These are phyloP conservation scores for Limnephilus lunatus DNA, from an alignment of 2,888 invertebrate species.

Conservation along the genomic window DNA sequence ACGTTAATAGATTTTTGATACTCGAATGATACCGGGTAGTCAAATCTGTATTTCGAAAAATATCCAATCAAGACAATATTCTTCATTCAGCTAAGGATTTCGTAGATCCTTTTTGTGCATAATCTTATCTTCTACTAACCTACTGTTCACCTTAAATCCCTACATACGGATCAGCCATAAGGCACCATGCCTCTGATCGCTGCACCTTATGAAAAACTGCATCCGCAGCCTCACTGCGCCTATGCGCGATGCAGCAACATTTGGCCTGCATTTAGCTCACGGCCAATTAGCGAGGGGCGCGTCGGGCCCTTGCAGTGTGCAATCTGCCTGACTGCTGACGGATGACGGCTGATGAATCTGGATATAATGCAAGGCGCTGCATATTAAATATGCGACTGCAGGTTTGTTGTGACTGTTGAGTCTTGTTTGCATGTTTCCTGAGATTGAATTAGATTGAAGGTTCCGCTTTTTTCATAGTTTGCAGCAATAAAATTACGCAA, in stretches of 20 bases:
- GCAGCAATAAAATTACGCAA: neutral
- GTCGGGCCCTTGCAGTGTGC: slow-evolving; percentile 46
- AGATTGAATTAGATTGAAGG: neutral
- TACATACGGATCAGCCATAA: slow-evolving; percentile 44
- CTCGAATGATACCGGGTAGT: too few relatives aligned
- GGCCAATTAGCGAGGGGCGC: slow-evolving; percentile 64
- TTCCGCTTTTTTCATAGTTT: neutral
- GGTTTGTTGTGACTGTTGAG: slow-evolving; percentile 47
- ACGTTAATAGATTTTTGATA: too few relatives aligned
- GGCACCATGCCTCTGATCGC: slow-evolving; percentile 54
- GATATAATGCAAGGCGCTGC: neutral
- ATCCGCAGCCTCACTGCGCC: slow-evolving; percentile 53
- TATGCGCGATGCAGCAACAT: slow-evolving; percentile 27
- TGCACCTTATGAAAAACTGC: slow-evolving; percentile 61
- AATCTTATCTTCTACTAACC: neutral
- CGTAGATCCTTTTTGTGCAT: neutral
- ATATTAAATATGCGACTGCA: slow-evolving; percentile 41
- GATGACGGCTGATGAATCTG: neutral
- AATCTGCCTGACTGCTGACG: neutral
- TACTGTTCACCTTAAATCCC: neutral
- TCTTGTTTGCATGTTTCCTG: slow-evolving; percentile 18
- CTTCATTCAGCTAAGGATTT: too few relatives aligned
- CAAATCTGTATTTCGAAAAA: too few relatives aligned
- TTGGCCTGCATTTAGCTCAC: slow-evolving; percentile 63
- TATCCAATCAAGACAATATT: too few relatives aligned